A percentile compares a stretch with the other conserved stretches of the same genome.
phyloP scores from a whole-genome alignment of 2,888 invertebrate species.

The Amblyteles armatorius region DNA sequence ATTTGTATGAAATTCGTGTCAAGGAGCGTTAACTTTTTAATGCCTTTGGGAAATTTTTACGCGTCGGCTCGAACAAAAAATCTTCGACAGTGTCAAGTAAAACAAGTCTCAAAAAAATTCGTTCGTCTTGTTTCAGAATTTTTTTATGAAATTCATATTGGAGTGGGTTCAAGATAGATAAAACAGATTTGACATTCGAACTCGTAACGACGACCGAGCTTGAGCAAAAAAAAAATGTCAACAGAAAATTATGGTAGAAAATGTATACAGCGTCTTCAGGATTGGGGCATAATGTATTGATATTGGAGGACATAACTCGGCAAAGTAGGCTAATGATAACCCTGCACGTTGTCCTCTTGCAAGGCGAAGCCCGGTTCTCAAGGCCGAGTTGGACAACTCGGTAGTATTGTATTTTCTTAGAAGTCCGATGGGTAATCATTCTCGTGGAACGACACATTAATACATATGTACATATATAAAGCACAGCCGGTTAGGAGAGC shows the following conservation, averaged over 20 bases:
- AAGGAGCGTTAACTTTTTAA: no score
- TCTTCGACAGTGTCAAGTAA: no score
- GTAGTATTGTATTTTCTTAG: slow-evolving; percentile 3
- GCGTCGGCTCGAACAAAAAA: no score
- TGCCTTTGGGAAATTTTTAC: no score
- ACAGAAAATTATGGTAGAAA: background rate
- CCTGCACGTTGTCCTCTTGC: slow-evolving; percentile 51
- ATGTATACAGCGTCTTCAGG: background rate
- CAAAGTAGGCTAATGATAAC: slow-evolving; percentile 62
- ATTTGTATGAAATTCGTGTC: no score
- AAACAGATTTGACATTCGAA: background rate
- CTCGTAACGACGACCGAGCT: background rate
- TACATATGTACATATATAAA: background rate
- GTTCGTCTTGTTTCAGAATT: no score
- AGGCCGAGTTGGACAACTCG: slow-evolving; percentile 49
- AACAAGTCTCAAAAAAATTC: no score
- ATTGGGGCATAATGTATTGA: slow-evolving; percentile 9
- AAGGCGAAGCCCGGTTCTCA: slow-evolving; percentile 40
- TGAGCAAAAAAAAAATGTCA: background rate
- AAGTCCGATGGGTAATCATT: slow-evolving; percentile 8
- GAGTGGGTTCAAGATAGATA: no score
- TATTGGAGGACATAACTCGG: slow-evolving; percentile 23
- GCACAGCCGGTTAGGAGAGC: background rate
- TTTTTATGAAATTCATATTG: background rate
- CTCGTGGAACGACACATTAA: slow-evolving; percentile 29